Percentiles rank a stretch among this genome's conserved stretches.
phyloP scores from a whole-genome alignment of 2,888 invertebrate species.

The Pyrocoelia pectoralis region DNA sequence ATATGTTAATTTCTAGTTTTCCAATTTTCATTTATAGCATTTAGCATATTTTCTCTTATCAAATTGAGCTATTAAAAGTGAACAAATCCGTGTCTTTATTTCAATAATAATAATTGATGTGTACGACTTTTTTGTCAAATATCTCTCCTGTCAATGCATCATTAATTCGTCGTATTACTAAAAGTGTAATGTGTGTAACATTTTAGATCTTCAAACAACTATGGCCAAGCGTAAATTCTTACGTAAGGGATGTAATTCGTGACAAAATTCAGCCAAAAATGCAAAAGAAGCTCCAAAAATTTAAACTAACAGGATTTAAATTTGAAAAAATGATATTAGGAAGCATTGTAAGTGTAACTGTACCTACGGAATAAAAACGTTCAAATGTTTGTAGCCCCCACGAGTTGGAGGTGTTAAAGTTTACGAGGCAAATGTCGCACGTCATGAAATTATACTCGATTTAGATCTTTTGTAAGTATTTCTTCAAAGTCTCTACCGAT shows the following conservation, averaged over 20 bases:
- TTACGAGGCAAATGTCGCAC: conserved; percentile 91
- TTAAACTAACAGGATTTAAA: conserved; percentile 89
- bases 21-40: too few relatives aligned
- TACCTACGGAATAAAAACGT: neutral
- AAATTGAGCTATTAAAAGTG: too few relatives aligned
- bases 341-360: conserved; percentile 77
- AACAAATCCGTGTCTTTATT: too few relatives aligned
- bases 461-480: conserved; percentile 87
- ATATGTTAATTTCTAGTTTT: too few relatives aligned
- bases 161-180: too few relatives aligned
- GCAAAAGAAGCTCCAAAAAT: conserved; percentile 80
- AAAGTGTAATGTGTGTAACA: too few relatives aligned
- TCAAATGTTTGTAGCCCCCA: conserved; percentile 75
- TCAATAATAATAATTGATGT: too few relatives aligned
- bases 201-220: conserved; percentile 84
- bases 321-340: conserved; percentile 96
- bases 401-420: conserved; percentile 96
- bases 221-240: conserved; percentile 97
- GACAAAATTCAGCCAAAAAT: conserved; percentile 88
- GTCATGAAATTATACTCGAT: conserved; percentile 97
- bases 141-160: too few relatives aligned
- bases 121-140: too few relatives aligned
- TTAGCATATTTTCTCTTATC: too few relatives aligned
- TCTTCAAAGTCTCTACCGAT: neutral
- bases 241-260: conserved; percentile 82